Base-by-base conservation (phyloP, 2,113 vertebrate species). In the Ancistrus triradiatus region DNA sequence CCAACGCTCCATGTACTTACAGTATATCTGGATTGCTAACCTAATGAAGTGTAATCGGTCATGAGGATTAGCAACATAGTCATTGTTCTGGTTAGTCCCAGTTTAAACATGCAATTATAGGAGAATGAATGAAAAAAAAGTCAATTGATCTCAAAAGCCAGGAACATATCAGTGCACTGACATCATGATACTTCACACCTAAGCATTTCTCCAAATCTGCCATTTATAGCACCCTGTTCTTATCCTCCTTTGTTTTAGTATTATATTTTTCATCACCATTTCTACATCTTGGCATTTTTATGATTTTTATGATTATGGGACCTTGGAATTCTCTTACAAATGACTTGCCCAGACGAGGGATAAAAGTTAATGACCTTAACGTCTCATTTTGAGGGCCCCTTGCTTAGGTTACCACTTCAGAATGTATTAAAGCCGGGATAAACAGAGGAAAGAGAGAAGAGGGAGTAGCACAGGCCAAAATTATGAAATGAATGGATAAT, bases 331-430 rank as follows among this genome's bases (percentile, higher is more conserved):
- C 69, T 42, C 14, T 66, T 63, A 71, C 80, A 77, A 79, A 75
- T 74, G 75, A 55, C 74, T 76, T 59, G 66, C 70, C 71, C 63
- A 63, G 63, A 47, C 46, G 47, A 78, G 69, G 79, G 77, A 84
- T 83, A 80, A 83, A 86, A 85, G 73, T 85, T 85, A 87, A 84
- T 77, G 78, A 79, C 76, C 81, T 79, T 74, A 74, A 68, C 77
- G 76, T 80, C 77, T 84, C 79, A 81, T 85, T 84, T 82, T 69
- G 70, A 70, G 60, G 61, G 53, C 48, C 63, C 31, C 70, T 71
- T 31, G 55, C 75, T 78, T 63, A 67, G 73, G 73, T 64, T 61
- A 17, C 55, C 72, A 79, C 68, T 75, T 70, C 40, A 10, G 35
- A 46, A 52, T 43, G 28, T 24, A 51, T 22, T 6, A 21, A 37